Base-by-base conservation (phyloP, 2,113 vertebrate genomes). In the Cyphomyrus discorhynchus region DNA sequence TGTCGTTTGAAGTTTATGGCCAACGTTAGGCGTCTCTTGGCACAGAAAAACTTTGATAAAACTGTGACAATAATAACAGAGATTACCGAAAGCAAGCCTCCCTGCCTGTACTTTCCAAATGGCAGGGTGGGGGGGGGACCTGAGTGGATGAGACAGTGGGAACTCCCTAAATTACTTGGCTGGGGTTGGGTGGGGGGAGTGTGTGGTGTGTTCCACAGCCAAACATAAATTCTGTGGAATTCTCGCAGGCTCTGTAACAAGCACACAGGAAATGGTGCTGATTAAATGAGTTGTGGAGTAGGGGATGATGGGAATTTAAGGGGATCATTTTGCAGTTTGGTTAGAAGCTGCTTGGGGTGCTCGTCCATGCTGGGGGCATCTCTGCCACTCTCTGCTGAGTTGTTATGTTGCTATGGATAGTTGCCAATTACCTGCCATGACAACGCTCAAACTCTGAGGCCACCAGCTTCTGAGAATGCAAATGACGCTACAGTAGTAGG, bases 341-440 rank as follows among this genome's bases (percentile, higher is more conserved):
- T 89, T 35, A 53, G 17, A 45, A 82, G 70, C 19, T 27, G 62
- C 62, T 45, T 13, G 5, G 53, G 35, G 21, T 89, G 31, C 21
- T 53, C 0, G 24, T 66, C 58, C 24, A 35, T 45, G 47, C n/a
- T 13, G 27, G 24, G 3, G 88, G 17, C 31, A 5, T 50, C 47
- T 9, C 31, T 82, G 46, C 15, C 1, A 3, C 27, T 42, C 39
- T 80, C 13, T 39, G 66, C 49, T 82, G 87, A 80, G 39, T 53
- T 2, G 19, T 42, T 70, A 31, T 88, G 87, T 70, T 42, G 46
- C 50, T 35, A 42, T 52, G 88, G 31, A 53, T 42, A 42, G 47
- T 47, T 50, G 70, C 27, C 88, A 89, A 42, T 53, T 89, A 82
- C 27, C 88, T 89, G 70, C 70, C 88, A 53, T 89, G 31, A 77